Base-by-base conservation (phyloP, 2,113 vertebrate species). In the Hypomesus transpacificus region DNA sequence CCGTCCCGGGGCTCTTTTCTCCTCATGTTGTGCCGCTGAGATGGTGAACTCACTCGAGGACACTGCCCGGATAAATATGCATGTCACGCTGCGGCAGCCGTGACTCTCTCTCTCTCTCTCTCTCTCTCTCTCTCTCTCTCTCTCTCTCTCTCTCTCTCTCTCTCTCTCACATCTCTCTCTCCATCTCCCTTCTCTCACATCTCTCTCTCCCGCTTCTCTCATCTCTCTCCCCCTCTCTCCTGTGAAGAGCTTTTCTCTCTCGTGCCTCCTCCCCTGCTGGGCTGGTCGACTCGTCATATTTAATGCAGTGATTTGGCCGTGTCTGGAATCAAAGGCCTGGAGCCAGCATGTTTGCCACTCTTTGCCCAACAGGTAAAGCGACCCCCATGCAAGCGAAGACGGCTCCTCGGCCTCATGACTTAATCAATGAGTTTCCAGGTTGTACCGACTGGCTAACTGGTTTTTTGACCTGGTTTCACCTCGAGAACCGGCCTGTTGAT, bases 401-500 rank as follows among this genome's bases (percentile, higher is more conserved):
- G 18, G 17, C 46, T 46, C 39, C 39, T 46, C n/a, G 4, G 20
- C 20, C 68, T 65, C 58, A 53, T 28, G 53, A 75, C 51, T 73
- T 51, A 78, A 68, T 71, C 7, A 76, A 61, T 66, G 53, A 73
- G 69, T 87, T 82, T 76, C 82, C 70, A 75, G 31, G 64, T 69
- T 82, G 65, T 1, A 52, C 75, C 73, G 22, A 16, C 20, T 46
- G 9, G 72, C 78, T 69, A 59, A 67, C 81, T 84, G 71, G 81
- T 82, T 78, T 78, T 85, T 5, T 13, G 76, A 86, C 85, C 80
- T 84, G 73, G 78, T 86, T 84, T 81, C 20, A 51, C 53, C 72
- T 58, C 14, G 76, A 76, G 84, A 84, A 82, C 84, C 70, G 73
- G 3, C 58, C 72, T 31, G 66, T 62, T 85, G 79, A 87, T 75